phyloP scores from a whole-genome alignment of 2,888 invertebrate species.

The Drosophila borealis region DNA sequence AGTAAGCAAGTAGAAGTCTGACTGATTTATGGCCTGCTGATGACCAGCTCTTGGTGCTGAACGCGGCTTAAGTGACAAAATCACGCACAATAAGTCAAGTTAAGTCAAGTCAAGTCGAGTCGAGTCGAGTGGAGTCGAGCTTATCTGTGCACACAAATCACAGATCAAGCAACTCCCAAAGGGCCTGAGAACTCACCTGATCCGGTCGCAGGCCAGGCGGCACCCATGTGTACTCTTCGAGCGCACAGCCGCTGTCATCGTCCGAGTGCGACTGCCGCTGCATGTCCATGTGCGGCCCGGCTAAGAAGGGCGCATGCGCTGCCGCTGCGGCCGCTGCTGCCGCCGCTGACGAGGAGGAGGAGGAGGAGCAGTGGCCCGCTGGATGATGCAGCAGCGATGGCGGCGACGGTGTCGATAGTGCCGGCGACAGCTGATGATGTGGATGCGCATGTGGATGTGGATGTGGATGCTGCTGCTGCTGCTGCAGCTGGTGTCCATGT shows the following conservation, averaged over 20 bases:
- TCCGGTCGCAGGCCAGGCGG: conserved; percentile 98
- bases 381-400: conserved; percentile 83
- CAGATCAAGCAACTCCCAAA: conserved; percentile 12
- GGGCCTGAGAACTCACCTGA: conserved; percentile 89
- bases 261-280: conserved; percentile 96
- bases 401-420: conserved; percentile 84
- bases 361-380: conserved; percentile 26
- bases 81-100: conserved; percentile 78
- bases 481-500: conserved; percentile 55
- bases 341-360: conserved; percentile 4
- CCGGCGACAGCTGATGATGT: conserved; percentile 82
- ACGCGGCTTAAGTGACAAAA: conserved; percentile 37
- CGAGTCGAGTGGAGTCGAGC: conserved; percentile 5
- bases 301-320: conserved; percentile 82
- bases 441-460: conserved; percentile 33
- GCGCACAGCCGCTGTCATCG: conserved; percentile 99
- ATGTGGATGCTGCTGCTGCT: conserved; percentile 39
- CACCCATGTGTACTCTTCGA: conserved; percentile 99
- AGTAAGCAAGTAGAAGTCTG: conserved; percentile 26
- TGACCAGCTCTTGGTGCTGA: conserved; percentile 8
- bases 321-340: conserved; percentile 48
- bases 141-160: conserved; percentile 65
- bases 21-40: conserved; percentile 71
- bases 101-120: conserved; percentile 67
- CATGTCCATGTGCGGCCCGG: conserved; percentile 87